These are phyloP conservation scores for Urocitellus parryii DNA, from an alignment of 2,113 vertebrate genomes.

Conservation along the genomic window DNA sequence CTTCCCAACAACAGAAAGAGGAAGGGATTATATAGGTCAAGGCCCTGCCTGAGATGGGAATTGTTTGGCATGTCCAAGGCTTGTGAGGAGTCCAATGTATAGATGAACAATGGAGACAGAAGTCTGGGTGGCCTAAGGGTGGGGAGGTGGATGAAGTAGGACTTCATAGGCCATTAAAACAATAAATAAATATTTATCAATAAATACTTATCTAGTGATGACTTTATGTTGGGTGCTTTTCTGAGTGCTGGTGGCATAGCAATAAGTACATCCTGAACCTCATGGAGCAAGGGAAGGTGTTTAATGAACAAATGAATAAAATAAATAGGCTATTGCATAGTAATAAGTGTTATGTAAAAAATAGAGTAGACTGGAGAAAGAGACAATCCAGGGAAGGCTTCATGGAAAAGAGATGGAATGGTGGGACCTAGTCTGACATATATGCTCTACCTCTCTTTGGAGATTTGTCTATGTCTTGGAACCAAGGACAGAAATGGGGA, in stretches of 20 bases:
- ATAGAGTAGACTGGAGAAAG: not conserved
- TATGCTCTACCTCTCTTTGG: not conserved
- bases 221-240: not conserved
- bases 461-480: not conserved
- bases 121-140: rapidly evolving
- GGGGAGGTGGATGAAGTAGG: no score
- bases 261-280: not conserved
- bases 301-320: not conserved
- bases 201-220: not conserved
- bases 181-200: not conserved
- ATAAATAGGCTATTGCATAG: not conserved
- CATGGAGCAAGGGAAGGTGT: not conserved
- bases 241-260: not conserved
- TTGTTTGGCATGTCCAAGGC: not conserved
- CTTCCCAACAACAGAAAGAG: not conserved
- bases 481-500: not conserved
- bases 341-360: not conserved
- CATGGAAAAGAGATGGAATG: not conserved
- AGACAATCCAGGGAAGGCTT: not conserved
- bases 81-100: not conserved
- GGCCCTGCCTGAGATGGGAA: no score
- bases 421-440: not conserved
- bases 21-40: not conserved
- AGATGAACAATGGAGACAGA: not conserved
- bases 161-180: not conserved